Base-by-base conservation (phyloP, 2,797 vertebrate species). In the Mormyrops boulengeri region DNA sequence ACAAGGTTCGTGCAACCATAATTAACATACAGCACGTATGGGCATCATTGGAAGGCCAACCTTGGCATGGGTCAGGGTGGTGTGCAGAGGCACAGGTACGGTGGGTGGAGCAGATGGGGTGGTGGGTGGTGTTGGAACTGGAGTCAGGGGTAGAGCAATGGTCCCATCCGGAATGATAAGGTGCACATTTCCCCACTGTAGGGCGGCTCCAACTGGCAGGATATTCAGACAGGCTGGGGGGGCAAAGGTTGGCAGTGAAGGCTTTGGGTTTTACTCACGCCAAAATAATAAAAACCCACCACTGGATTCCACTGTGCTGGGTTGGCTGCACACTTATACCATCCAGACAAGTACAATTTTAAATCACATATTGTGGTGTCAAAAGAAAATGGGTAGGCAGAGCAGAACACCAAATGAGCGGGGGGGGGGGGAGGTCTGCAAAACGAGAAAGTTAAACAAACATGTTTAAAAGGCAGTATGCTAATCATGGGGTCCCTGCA, bases 151-250 rank as follows among this genome's bases (percentile, higher is more conserved):
- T 62, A 96, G 90, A 60, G 95, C 92, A 89, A 95, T 93, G 44
- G 91, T 82, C 3, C 94, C 93, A n/a, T 96, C 94, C 17, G 96
- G 95, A 4, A 97, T 93, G 88, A 97, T 95, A 60, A 97, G 90
- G 84, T 96, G 96, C 89, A 96, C 89, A 91, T 94, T 95, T 34
- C 94, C 95, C 84, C 95, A 92, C 19, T 94, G 93, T 0, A 96
- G 91, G 3, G 95, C 88, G 1, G 94, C 89, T 88, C 94, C 95
- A 66, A 94, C 34, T 11, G 95, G 93, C 80, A 96, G 82, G 88
- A 92, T 93, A 91, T 93, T 96, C 85, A 94, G 41, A 87, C 92
- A 95, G 60, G 91, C 95, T 96, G 90, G 52, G 44, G 55, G 17
- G 17, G 62, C 50, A 88, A 50, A 57, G 4, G 41, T 41, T 41